Evolutionary conservation across 2,113 vertebrate genomes (phyloP).

Genomic region (Pedionomus torquatus): DNA sequence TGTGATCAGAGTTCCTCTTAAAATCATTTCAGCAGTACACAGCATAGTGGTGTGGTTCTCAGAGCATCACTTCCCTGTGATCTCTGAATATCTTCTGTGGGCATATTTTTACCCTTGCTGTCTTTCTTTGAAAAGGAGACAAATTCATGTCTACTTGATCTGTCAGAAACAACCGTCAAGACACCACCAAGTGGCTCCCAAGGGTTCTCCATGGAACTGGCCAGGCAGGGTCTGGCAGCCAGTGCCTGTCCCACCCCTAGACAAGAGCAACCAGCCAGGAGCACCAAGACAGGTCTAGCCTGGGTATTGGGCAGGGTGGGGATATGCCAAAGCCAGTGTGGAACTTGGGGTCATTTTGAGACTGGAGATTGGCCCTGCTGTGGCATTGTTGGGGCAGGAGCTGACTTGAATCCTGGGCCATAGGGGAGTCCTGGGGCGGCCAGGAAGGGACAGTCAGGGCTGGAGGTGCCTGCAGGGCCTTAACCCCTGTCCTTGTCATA

Average conservation of each 20-base stretch:
- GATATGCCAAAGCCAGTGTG: fast-evolving
- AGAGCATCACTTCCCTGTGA: neutral
- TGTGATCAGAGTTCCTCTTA: neutral
- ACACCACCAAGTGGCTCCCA: fast-evolving
- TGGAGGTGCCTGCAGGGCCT: neutral
- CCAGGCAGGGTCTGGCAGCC: neutral
- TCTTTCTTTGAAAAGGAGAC: neutral
- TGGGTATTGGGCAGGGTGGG: fast-evolving
- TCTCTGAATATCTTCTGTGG: neutral
- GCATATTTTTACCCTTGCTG: neutral
- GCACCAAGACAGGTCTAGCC: neutral
- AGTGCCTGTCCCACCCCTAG: neutral
- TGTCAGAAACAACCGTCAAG: neutral
- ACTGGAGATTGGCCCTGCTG: too few relatives aligned
- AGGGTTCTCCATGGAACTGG: too few relatives aligned
- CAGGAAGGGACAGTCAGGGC: neutral
- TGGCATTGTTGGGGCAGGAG: fast-evolving
- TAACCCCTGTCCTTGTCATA: neutral
- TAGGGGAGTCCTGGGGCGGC: too few relatives aligned
- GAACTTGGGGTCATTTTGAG: too few relatives aligned
- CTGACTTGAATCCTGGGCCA: neutral
- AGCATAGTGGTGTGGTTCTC: neutral
- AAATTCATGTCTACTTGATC: neutral
- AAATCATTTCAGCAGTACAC: neutral
- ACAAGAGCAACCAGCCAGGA: neutral